These are phyloP conservation scores for Danio rerio DNA, from an alignment of 2,113 vertebrate genomes.

Conservation along the genomic window DNA sequence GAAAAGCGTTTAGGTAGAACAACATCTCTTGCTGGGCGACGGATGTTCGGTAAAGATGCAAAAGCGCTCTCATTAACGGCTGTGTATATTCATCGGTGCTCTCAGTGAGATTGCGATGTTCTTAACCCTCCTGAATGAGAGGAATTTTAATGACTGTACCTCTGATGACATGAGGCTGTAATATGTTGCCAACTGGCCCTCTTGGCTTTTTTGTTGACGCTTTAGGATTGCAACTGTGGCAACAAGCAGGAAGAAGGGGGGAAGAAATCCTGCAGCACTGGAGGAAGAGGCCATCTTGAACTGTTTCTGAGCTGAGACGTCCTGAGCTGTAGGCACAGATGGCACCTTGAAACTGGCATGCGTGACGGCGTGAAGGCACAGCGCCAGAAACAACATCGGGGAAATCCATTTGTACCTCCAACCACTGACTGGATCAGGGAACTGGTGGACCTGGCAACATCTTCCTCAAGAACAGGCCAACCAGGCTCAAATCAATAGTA, in stretches of 20 bases:
- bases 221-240: background rate
- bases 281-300: slow-evolving; percentile 16
- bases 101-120: background rate
- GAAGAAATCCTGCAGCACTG: background rate
- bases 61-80: background rate
- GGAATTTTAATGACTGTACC: background rate
- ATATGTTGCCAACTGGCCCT: slow-evolving; percentile 17
- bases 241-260: slow-evolving; percentile 1
- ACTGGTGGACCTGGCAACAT: background rate
- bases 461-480: slow-evolving; percentile 3
- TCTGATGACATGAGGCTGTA: slow-evolving; percentile 5
- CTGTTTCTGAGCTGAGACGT: slow-evolving; percentile 20
- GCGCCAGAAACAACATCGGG: slow-evolving; percentile 24
- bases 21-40: background rate
- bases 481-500: background rate
- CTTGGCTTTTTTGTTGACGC: slow-evolving; percentile 6
- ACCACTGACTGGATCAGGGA: background rate
- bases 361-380: background rate
- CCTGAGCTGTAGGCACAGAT: slow-evolving; percentile 20
- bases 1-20: background rate
- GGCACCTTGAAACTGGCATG: slow-evolving; percentile 22
- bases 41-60: background rate
- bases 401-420: slow-evolving; percentile 31
- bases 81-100: background rate
- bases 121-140: background rate